Evolutionary conservation across 2,797 vertebrate species (phyloP).

Genomic region (Psittacula echo): DNA sequence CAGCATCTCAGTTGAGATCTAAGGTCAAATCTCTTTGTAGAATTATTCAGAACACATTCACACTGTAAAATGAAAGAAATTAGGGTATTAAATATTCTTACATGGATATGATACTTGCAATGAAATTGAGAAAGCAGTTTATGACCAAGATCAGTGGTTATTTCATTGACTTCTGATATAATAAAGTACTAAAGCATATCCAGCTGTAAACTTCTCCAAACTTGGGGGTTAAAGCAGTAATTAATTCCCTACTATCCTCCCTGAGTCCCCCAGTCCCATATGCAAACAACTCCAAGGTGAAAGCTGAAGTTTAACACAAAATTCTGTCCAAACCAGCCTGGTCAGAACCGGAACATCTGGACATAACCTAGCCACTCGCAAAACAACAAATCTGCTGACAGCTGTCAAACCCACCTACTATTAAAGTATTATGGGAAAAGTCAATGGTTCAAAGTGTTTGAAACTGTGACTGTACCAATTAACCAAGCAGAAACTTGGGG

Average conservation of each 20-base stretch:
- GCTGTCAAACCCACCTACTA: background rate
- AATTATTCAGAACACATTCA: background rate
- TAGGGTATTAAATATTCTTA: background rate
- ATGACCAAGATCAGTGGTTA: background rate
- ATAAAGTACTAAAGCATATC: background rate
- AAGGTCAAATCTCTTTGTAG: background rate
- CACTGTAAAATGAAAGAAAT: background rate
- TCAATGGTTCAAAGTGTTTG: background rate
- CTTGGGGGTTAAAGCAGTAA: background rate
- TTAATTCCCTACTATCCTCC: background rate
- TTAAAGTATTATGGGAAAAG: background rate
- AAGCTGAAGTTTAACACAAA: background rate
- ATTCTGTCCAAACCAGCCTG: background rate
- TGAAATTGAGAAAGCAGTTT: background rate
- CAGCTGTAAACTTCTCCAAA: background rate
- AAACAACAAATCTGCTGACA: background rate
- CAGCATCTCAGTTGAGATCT: background rate
- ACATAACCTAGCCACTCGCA: background rate
- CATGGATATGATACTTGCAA: background rate
- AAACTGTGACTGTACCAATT: background rate
- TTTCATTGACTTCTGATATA: background rate
- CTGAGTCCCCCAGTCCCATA: background rate
- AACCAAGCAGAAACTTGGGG: background rate
- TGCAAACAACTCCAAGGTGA: background rate
- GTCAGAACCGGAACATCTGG: background rate